Evolutionary conservation across 2,113 vertebrate species (phyloP), one percentile per base, ranked within the genome.

Genomic region (Brachyhypopomus gauderio): DNA sequence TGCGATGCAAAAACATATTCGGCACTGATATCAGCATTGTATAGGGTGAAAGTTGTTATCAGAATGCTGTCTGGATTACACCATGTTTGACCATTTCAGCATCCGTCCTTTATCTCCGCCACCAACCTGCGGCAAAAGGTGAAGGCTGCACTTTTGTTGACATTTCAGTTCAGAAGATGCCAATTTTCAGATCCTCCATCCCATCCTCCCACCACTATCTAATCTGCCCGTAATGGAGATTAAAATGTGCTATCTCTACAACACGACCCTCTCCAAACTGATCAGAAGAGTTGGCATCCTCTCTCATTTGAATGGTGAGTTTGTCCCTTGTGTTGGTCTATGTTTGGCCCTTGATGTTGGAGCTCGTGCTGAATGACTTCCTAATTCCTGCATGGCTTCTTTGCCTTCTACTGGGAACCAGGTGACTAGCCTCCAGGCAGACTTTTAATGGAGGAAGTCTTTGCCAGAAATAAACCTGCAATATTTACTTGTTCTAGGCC

Each of bases 381-480:
- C 90, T 90, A 85, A 87, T 91, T 93, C 88, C 88, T 89, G 88
- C 87, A 88, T 80, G 91, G 88, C 87, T 85, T 91, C 83, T 87
- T 84, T 88, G 88, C 90, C 84, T 87, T 78, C 79, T 88, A 82
- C 87, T 90, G 87, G 87, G 88, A 91, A 89, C 84, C 89, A 92
- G 91, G 90, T 92, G 89, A 91, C 86, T 89, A 79, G 85, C 89
- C 91, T 88, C 86, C 52, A 34, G 90, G 90, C 82, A 45, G 85
- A 85, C 82, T 88, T 91, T 90, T 80, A 87, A 87, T 72, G 79
- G 80, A 80, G 73, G 22, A 78, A 59, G 74, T 80, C 70, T 78
- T 78, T 75, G 71, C 67, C 73, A 60, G 72, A 78, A 85, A 83
- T 86, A 88, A 85, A 88, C 88, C 88, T 91, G 89, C 86, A 85